Base-by-base conservation (phyloP, 2,113 vertebrate genomes). In the Tychaedon coryphoeus region DNA sequence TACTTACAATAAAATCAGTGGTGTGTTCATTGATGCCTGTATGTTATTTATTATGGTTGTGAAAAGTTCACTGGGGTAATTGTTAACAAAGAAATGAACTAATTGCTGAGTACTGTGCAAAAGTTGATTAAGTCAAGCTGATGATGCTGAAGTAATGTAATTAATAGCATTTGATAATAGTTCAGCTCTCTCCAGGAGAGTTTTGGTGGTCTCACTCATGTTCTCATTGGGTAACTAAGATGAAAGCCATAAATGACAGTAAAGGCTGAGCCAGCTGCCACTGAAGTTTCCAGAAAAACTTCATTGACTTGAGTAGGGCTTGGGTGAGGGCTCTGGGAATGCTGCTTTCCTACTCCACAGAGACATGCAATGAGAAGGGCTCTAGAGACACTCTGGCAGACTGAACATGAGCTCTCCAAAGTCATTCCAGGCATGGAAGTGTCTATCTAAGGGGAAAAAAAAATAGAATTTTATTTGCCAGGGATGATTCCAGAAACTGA, bases 1-100 rank as follows among this genome's bases (percentile, higher is more conserved):
- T 93, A 88, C 76, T 89, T 74, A 89, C 73, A 97, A 97, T 97
- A 97, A 97, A 97, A 86, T 95, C 90, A 89, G 79, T 96, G 94
- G 62, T 95, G 91, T 96, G 95, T 96, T 97, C 94, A 85, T 71
- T 90, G 74, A 89, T 96, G 95, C 90, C 95, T 97, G 92, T 86
- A 96, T 95, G 91, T 96, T 96, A 93, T 96, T 97, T 95, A 64
- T 97, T 97, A 53, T 64, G 40, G 65, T 86, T 88, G 60, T 92
- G 60, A 69, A 65, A 91, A 86, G 64, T 88, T 90, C 17, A 38
- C 75, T 64, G 92, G 70, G 81, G 26, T 83, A 90, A 53, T 40
- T 40, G 40, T 40, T 96, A 75, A 34, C 56, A 86, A 10, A n/a
- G 34, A 53, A 90, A 78, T 88, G n/a, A 94, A 86, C 40, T 88